phyloP scores from a whole-genome alignment of 2,113 vertebrate genomes.

The Pithys albifrons region DNA sequence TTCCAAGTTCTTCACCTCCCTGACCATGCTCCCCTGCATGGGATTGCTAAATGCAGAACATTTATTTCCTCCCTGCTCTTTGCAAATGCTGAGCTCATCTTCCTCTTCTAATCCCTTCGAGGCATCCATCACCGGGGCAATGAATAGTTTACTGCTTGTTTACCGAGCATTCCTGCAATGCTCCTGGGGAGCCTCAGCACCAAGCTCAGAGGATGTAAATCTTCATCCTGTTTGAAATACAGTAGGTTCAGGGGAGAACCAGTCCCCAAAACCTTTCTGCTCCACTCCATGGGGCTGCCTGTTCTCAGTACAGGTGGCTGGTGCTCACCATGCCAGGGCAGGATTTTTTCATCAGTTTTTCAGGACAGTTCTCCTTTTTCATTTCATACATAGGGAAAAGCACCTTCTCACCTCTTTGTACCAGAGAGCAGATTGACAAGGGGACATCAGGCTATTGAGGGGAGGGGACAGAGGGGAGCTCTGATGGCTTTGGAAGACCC shows the following conservation, averaged over 20 bases:
- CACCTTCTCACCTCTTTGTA: fast-evolving
- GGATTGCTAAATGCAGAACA: background rate
- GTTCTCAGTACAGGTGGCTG: background rate
- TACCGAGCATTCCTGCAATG: background rate
- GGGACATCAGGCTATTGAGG: background rate
- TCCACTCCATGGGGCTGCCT: background rate
- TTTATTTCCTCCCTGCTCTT: background rate
- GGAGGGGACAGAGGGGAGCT: background rate
- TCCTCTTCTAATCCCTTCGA: background rate
- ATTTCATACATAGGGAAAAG: fast-evolving
- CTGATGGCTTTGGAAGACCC: background rate
- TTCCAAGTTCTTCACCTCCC: background rate
- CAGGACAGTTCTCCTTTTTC: background rate
- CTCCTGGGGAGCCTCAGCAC: background rate
- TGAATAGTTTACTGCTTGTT: background rate
- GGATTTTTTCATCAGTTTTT: background rate
- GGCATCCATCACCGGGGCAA: background rate
- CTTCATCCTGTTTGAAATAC: background rate
- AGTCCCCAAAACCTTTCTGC: background rate
- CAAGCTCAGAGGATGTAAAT: background rate
- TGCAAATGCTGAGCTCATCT: background rate
- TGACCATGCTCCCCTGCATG: background rate
- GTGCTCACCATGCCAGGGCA: background rate
- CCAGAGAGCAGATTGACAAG: fast-evolving
- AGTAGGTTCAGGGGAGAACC: background rate